Base-by-base conservation (phyloP, 2,888 invertebrate species). In the Melieria omissa region DNA sequence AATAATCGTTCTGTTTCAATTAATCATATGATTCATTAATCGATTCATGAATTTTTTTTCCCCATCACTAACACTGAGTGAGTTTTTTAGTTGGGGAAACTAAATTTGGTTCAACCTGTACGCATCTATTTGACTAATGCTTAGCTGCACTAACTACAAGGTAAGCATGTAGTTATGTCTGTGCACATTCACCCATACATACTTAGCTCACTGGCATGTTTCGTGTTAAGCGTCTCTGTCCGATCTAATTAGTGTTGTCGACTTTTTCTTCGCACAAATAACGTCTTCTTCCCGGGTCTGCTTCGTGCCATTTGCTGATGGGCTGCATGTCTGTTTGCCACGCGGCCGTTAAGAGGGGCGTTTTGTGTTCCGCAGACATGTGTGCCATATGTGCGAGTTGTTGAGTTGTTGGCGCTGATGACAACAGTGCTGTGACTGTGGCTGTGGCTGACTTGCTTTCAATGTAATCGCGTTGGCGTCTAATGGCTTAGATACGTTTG, bases 331-430 rank as follows among this genome's bases (percentile, higher is more conserved):
- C 10, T 10, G 12, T 9, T 49, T 49, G 49, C 12, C 49, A 12
- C 49, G 2, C 12, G 12, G 12, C 12, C 49, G 12, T 9, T 49
- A 49, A 3, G 49, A 49, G 49, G 12, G 12, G 12, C 9, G 12
- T 49, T 10, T 49, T 49, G 9, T 29, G 29, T 29, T 29, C 29
- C 1, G 3, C 29, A 29, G 29, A 29, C 29, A 29, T 29, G 29
- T 29, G 29, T 29, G 3, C 29, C 2, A 29, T 29, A 29, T 29
- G 29, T 29, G 29, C 29, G 29, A 29, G 29, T 29, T 61, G 70
- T 65, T 65, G 54, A 16, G 54, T 60, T 72, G 68, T 55, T 73
- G 71, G 65, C 63, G 65, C 41, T 69, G 55, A 66, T 52, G 49
- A 68, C 16, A 16, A 49, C 52, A 44, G 12, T 72, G 70, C 52